Conservation (phyloP, 2,888 invertebrate species). For the Furcula furcula region DNA sequence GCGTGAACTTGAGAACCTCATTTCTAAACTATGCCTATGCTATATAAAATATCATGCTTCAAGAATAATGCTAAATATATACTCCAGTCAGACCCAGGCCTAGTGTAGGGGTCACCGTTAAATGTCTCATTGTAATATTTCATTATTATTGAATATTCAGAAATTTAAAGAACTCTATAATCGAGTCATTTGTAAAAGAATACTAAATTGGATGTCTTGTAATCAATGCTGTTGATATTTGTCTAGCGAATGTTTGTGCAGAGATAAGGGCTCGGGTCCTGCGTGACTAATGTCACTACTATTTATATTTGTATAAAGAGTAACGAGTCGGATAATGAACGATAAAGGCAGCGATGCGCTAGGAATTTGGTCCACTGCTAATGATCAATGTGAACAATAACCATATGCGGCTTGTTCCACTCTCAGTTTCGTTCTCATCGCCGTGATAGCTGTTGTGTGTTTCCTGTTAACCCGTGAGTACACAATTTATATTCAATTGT, state of each 20-base stretch:
- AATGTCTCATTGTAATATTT: too few species aligned
- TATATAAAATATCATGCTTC: too few species aligned
- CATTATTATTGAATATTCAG: too few species aligned
- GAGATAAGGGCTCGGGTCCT: slow-evolving; percentile 47
- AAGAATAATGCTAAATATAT: too few species aligned
- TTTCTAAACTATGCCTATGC: too few species aligned
- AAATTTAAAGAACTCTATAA: too few species aligned
- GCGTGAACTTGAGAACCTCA: too few species aligned
- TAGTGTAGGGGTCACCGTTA: too few species aligned
- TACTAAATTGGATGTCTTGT: too few species aligned
- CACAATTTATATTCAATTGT: neutral
- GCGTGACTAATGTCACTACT: slow-evolving; percentile 62
- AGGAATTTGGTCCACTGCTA: slow-evolving; percentile 57
- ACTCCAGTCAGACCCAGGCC: too few species aligned
- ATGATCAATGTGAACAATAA: slow-evolving; percentile 49
- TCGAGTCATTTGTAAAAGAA: too few species aligned
- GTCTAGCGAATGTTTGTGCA: slow-evolving; percentile 43
- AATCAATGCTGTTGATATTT: slow-evolving; percentile 27
- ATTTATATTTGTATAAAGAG: slow-evolving; percentile 60
- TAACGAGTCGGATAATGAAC: slow-evolving; percentile 57
- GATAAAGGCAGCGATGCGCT: slow-evolving; percentile 55
- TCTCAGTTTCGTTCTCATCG: slow-evolving; percentile 52
- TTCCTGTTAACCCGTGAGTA: slow-evolving; percentile 6
- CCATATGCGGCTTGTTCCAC: slow-evolving; percentile 31
- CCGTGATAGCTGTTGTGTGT: slow-evolving; percentile 15